A percentile compares a stretch with the other conserved stretches of the same genome.
phyloP scores from a whole-genome alignment of 2,797 vertebrate genomes.

The Falco novaeseelandiae region DNA sequence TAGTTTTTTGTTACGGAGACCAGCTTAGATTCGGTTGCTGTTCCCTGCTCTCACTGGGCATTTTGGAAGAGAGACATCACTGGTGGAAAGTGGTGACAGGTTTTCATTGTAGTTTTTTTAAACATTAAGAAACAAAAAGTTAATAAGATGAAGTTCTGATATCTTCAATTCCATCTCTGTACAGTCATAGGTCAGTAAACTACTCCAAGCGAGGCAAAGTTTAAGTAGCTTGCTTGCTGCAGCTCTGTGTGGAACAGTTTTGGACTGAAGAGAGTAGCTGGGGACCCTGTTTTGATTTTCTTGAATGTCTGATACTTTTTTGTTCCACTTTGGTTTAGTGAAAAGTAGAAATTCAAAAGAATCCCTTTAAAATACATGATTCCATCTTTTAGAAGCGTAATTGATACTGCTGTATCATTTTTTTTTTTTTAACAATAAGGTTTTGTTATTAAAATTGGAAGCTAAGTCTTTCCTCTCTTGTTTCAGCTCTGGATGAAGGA shows the following conservation, averaged over 20 bases:
- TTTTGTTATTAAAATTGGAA: conserved; percentile 18
- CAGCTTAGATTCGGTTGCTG: background rate
- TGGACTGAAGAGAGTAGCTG: background rate
- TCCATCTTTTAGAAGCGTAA: background rate
- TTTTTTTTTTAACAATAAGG: no score
- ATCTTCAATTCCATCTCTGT: background rate
- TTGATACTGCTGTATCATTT: background rate
- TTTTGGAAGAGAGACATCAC: background rate
- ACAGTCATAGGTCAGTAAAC: background rate
- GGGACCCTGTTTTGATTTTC: background rate
- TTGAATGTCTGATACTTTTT: background rate
- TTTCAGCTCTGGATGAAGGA: conserved; percentile 95
- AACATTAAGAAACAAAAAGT: background rate
- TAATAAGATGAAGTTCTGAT: background rate
- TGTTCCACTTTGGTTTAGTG: background rate
- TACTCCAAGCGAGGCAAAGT: background rate
- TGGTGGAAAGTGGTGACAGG: background rate
- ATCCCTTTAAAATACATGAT: background rate
- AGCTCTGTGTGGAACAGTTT: background rate
- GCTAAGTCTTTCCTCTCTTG: conserved; percentile 51
- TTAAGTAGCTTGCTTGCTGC: background rate
- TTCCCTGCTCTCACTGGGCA: background rate
- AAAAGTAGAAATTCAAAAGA: background rate
- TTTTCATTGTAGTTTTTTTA: background rate
- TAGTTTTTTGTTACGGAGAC: background rate